phyloP scores from a whole-genome alignment of 2,888 invertebrate genomes.

The Anthophora plumipes region DNA sequence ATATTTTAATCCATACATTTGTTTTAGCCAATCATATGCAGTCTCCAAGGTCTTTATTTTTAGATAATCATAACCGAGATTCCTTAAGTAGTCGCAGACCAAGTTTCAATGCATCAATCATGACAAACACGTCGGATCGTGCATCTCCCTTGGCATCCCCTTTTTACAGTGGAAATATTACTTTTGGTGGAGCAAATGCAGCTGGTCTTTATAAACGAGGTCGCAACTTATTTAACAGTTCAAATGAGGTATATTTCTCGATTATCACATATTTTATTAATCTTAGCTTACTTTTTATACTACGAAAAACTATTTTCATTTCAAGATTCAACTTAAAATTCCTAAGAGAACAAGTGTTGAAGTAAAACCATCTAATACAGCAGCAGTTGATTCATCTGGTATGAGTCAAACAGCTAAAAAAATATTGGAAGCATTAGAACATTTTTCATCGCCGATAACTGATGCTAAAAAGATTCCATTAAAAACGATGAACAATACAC shows the following conservation, averaged over 20 bases:
- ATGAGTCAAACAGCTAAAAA: conserved; percentile 91
- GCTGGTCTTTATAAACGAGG: conserved; percentile 78
- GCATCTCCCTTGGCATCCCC: conserved; percentile 87
- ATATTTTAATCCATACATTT: not conserved
- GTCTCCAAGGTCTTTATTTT: conserved; percentile 82
- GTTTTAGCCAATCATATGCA: conserved; percentile 80
- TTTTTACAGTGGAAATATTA: conserved; percentile 91
- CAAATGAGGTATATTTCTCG: conserved; percentile 71
- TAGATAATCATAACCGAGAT: conserved; percentile 83
- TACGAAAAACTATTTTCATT: conserved; percentile 21
- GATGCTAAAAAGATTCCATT: conserved; percentile 92
- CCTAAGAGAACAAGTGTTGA: conserved; percentile 83
- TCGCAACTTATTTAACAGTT: conserved; percentile 73
- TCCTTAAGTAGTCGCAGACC: conserved; percentile 85
- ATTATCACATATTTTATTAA: not conserved
- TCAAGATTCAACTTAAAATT: conserved; percentile 75
- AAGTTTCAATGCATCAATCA: conserved; percentile 85
- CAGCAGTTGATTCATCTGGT: conserved; percentile 81
- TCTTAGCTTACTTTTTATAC: not conserved
- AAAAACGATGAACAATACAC: conserved; percentile 77
- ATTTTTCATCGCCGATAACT: conserved; percentile 91
- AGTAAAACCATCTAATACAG: conserved; percentile 85
- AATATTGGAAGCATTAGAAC: conserved; percentile 92
- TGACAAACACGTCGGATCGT: conserved; percentile 84
- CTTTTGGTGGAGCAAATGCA: conserved; percentile 90